These are phyloP conservation scores for Acronicta aceris DNA, from an alignment of 2,888 invertebrate genomes.

Conservation along the genomic window DNA sequence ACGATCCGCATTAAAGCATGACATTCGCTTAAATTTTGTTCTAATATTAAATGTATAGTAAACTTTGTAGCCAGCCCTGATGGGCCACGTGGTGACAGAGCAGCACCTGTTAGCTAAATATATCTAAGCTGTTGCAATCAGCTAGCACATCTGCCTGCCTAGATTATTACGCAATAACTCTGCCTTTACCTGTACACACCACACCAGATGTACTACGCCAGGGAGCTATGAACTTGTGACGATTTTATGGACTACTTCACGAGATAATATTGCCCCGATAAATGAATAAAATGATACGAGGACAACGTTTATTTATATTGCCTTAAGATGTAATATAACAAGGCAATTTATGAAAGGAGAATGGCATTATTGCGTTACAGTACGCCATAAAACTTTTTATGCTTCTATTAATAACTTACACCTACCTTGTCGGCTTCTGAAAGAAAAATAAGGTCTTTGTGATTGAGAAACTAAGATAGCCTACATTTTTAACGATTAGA, in stretches of 20 bases:
- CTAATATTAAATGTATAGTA: too few species aligned
- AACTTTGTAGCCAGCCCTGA: constrained; percentile 68
- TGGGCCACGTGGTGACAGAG: constrained; percentile 71
- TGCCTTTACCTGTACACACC: constrained; percentile 73
- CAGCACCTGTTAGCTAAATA: constrained; percentile 86
- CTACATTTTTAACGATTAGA: too few species aligned
- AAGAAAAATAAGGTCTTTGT: too few species aligned
- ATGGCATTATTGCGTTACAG: constrained; percentile 10
- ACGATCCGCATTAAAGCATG: too few species aligned
- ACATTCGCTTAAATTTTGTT: too few species aligned
- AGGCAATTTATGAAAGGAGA: constrained; percentile 5
- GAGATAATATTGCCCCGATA: constrained; percentile 42
- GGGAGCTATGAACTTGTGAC: constrained; percentile 76
- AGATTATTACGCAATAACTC: constrained; percentile 85
- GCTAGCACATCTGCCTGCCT: constrained; percentile 82
- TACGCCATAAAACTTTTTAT: background rate
- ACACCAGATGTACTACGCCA: constrained; percentile 77
- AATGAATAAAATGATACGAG: constrained; percentile 41
- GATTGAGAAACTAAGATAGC: too few species aligned
- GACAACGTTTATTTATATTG: constrained; percentile 29
- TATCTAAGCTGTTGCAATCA: constrained; percentile 79
- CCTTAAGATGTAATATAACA: constrained; percentile 14
- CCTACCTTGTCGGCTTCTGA: too few species aligned
- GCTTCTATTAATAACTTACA: background rate
- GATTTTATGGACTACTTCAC: constrained; percentile 69